phyloP scores from a whole-genome alignment of 2,888 invertebrate genomes.

The Ferrisia virgata region DNA sequence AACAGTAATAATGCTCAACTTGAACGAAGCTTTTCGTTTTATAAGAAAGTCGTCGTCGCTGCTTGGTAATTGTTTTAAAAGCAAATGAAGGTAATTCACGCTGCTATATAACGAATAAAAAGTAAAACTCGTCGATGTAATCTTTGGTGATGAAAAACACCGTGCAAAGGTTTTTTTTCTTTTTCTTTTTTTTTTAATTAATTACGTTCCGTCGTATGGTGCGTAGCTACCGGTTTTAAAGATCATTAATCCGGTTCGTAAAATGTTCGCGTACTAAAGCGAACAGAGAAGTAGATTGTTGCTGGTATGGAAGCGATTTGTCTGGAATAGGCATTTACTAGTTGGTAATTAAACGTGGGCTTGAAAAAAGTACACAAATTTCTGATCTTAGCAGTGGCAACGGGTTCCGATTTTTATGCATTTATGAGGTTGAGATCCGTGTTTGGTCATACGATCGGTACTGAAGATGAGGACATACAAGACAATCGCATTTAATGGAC shows the following conservation, averaged over 20 bases:
- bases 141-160: not conserved
- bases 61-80: not conserved
- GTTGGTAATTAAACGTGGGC: slow-evolving; percentile 41
- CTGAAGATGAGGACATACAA: slow-evolving; percentile 4
- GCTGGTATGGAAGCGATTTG: slow-evolving; percentile 38
- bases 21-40: not conserved
- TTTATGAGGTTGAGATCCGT: slow-evolving; percentile 1
- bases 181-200: slow-evolving; percentile 1
- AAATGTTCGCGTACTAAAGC: not conserved
- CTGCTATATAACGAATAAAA: not conserved
- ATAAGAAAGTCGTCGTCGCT: not conserved
- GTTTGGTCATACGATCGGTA: slow-evolving; percentile 37
- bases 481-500: slow-evolving; percentile 44
- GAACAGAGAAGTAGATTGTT: not conserved
- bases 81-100: not conserved
- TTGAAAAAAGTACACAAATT: not conserved
- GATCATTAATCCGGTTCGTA: slow-evolving; percentile 39
- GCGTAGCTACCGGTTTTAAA: slow-evolving; percentile 42
- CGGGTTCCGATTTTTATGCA: not conserved
- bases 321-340: slow-evolving; percentile 35
- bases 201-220: not conserved
- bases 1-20: not conserved
- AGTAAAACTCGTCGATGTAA: not conserved
- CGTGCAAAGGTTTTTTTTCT: not conserved
- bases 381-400: not conserved